Conservation (phyloP, 2,888 invertebrate species). For the Drosophila pseudotalamancana region DNA sequence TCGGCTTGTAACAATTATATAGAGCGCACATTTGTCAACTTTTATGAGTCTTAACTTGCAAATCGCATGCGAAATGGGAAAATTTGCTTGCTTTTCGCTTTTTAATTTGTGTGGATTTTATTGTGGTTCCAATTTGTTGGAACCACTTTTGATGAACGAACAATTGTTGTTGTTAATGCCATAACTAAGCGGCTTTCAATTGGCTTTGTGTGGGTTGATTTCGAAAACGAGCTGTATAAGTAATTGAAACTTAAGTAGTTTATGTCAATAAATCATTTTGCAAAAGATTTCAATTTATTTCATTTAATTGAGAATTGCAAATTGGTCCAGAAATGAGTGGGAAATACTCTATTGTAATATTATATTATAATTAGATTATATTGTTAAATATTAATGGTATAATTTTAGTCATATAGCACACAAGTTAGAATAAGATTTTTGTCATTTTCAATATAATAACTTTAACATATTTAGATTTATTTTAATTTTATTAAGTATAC, state of each 20-base stretch:
- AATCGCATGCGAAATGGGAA: slow-evolving; percentile 27
- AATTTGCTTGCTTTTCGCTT: slow-evolving; percentile 62
- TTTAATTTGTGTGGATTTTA: slow-evolving; percentile 64
- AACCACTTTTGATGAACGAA: slow-evolving; percentile 9
- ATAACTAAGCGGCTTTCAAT: slow-evolving; percentile 47
- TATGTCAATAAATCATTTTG: slow-evolving; percentile 46
- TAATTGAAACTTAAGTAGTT: slow-evolving; percentile 50
- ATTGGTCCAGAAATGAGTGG: slow-evolving; percentile 6
- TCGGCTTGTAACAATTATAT: slow-evolving; percentile 12
- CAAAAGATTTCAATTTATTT: slow-evolving; percentile 38
- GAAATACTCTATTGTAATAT: no score
- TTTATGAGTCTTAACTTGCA: slow-evolving; percentile 7
- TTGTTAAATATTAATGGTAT: no score
- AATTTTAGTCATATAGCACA: no score
- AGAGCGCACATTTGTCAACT: slow-evolving; percentile 35
- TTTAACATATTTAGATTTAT: neutral
- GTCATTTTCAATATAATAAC: no score
- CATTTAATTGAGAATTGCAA: slow-evolving; percentile 12
- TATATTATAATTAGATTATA: no score
- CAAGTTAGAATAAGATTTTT: no score
- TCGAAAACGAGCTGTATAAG: slow-evolving; percentile 28
- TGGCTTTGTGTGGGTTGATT: slow-evolving; percentile 38
- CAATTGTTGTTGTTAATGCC: slow-evolving; percentile 23
- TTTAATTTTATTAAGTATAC: no score
- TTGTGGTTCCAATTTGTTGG: slow-evolving; percentile 36